Evolutionary conservation across 2,113 vertebrate species (phyloP).

Genomic region (Megaceryle maxima): DNA sequence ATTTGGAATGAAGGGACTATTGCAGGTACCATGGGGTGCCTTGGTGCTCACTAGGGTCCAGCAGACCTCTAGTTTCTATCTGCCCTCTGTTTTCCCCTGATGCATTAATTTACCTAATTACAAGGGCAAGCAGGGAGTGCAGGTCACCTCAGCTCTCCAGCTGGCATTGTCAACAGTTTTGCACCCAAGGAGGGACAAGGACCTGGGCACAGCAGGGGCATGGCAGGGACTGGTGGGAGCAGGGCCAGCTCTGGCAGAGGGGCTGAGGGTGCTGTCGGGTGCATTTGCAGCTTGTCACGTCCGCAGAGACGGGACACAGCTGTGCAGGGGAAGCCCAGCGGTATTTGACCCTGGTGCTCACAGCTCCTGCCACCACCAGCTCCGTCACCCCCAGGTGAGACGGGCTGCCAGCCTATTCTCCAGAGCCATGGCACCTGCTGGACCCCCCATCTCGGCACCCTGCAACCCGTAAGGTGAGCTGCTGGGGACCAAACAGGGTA

Average conservation of each 20-base stretch:
- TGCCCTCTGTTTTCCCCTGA: not conserved
- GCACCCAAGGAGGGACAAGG: not conserved
- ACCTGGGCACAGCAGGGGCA: accelerated
- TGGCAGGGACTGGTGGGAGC: not conserved
- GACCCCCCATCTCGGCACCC: accelerated
- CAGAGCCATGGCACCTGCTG: accelerated
- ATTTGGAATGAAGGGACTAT: not conserved
- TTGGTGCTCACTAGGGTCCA: not conserved
- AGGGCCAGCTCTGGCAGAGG: not conserved
- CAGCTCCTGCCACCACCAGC: accelerated
- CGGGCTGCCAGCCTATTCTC: not conserved
- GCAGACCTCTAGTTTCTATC: not conserved
- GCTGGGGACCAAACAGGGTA: not conserved
- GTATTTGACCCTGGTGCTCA: not conserved
- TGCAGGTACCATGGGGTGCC: not conserved
- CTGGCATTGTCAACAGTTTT: accelerated
- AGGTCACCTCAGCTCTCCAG: not conserved
- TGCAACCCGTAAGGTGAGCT: not conserved
- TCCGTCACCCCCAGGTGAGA: accelerated
- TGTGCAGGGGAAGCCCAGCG: not conserved
- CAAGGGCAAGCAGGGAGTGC: not conserved
- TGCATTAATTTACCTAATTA: not conserved
- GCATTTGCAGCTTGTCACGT: conserved; percentile 39
- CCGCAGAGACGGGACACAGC: not conserved
- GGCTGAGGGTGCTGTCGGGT: not conserved